Evolutionary conservation across 53 echinoderm and acorn worm species (phyloP).

Genomic region (Paracentrotus lividus): DNA sequence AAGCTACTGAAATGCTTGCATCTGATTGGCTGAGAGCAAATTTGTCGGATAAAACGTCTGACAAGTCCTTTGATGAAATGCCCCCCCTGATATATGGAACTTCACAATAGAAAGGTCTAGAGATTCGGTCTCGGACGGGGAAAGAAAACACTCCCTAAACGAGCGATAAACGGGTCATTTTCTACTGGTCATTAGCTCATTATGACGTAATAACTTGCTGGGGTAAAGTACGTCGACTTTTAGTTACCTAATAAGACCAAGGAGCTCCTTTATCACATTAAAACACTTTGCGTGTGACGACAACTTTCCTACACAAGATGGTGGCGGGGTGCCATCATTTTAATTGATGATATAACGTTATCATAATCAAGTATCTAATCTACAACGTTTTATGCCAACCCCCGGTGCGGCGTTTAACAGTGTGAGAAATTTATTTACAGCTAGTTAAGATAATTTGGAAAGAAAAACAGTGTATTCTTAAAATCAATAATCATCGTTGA

Average conservation of each 20-base stretch:
- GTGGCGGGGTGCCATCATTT: neutral
- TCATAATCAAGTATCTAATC: neutral
- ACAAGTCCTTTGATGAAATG: too few relatives aligned
- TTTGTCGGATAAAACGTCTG: too few relatives aligned
- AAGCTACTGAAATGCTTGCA: too few relatives aligned
- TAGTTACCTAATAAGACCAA: neutral
- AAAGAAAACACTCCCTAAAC: neutral
- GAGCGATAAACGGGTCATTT: neutral
- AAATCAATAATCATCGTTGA: too few relatives aligned
- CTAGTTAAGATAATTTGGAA: neutral
- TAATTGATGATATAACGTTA: neutral
- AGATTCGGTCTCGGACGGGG: neutral
- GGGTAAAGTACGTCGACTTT: conserved; percentile 8
- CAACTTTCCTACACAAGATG: neutral
- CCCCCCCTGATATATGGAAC: too few relatives aligned
- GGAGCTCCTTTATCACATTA: neutral
- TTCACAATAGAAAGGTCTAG: neutral
- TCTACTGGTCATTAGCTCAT: neutral
- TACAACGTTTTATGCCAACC: neutral
- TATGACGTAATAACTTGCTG: conserved; percentile 15
- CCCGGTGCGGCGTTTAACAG: neutral
- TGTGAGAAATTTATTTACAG: neutral
- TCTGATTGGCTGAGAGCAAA: too few relatives aligned
- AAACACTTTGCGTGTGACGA: neutral
- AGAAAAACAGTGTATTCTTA: neutral